These are phyloP conservation scores for Morpho helenor DNA, from an alignment of 2,888 invertebrate genomes.

Conservation along the genomic window DNA sequence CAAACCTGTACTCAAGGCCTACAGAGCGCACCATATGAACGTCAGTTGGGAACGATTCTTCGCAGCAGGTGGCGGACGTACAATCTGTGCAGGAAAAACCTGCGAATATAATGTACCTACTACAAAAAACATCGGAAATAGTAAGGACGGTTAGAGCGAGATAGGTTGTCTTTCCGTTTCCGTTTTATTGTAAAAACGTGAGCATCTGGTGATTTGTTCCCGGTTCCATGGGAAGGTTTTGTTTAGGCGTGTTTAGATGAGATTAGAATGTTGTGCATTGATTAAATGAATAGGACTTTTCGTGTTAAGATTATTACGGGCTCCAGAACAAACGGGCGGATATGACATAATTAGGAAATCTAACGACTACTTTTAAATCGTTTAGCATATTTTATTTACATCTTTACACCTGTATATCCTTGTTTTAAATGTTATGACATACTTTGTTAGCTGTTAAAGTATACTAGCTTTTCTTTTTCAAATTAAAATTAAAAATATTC, in stretches of 20 bases:
- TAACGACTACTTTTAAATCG: not conserved
- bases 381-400: too few relatives aligned
- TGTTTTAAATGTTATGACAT: too few relatives aligned
- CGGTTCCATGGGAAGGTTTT: conserved; percentile 49
- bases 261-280: conserved; percentile 21
- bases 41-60: conserved; percentile 54
- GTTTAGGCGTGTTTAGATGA: conserved; percentile 24
- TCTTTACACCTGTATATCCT: too few relatives aligned
- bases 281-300: conserved; percentile 12
- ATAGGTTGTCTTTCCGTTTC: conserved; percentile 70
- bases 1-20: conserved; percentile 17
- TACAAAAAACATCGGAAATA: conserved; percentile 54
- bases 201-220: conserved; percentile 56
- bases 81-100: conserved; percentile 69
- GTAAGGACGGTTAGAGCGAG: conserved; percentile 45
- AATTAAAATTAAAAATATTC: too few relatives aligned
- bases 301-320: conserved; percentile 1
- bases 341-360: conserved; percentile 2
- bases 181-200: conserved; percentile 56
- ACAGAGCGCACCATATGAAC: conserved; percentile 52
- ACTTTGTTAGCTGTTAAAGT: too few relatives aligned
- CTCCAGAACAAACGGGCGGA: conserved; percentile 1
- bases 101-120: conserved; percentile 52
- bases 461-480: too few relatives aligned
- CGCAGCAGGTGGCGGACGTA: conserved; percentile 59